These are phyloP conservation scores for Cantharis nigra DNA, from an alignment of 2,888 invertebrate species.

Conservation along the genomic window DNA sequence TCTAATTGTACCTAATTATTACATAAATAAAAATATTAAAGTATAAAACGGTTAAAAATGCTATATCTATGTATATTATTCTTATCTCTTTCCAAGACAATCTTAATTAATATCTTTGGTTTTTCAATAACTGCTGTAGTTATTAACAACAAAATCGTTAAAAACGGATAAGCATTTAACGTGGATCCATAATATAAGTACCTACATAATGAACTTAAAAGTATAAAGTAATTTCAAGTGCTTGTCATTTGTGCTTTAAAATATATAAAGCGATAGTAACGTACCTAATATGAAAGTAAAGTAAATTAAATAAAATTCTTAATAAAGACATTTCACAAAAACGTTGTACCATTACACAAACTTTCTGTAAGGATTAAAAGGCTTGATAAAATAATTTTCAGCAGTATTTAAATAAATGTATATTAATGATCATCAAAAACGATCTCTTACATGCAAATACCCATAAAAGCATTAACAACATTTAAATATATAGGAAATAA, in stretches of 20 bases:
- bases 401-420: background rate
- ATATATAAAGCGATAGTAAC: background rate
- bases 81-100: background rate
- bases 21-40: too few species aligned
- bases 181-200: background rate
- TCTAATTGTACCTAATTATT: too few species aligned
- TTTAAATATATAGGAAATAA: too few species aligned
- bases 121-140: background rate
- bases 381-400: background rate
- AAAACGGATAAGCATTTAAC: background rate
- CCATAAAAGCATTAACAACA: background rate
- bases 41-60: too few species aligned
- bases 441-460: too few species aligned
- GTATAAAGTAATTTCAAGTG: background rate
- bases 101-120: background rate
- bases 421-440: too few species aligned
- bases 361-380: background rate
- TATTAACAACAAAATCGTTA: background rate
- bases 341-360: background rate
- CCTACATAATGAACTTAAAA: background rate
- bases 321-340: background rate
- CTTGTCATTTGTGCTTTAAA: background rate
- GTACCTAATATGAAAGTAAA: background rate
- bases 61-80: too few species aligned
- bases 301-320: background rate